phyloP scores from a whole-genome alignment of 2,113 vertebrate genomes.

The Chelonoidis abingdonii region DNA sequence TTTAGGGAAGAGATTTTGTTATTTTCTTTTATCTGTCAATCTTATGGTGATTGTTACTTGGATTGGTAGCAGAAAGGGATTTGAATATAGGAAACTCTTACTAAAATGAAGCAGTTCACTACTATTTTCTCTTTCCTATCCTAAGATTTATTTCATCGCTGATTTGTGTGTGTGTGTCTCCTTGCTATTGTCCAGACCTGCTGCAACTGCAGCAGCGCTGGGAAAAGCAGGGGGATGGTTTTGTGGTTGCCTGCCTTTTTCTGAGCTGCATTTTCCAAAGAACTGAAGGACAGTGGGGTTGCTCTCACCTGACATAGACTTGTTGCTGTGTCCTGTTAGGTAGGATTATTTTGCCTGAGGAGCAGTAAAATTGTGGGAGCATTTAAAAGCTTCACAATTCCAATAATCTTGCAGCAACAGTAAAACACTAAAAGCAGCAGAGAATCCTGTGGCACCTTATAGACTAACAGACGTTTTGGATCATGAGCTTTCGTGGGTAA shows the following conservation, averaged over 20 bases:
- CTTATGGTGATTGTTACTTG: background rate
- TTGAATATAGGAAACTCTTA: background rate
- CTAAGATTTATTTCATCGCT: background rate
- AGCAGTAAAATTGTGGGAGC: background rate
- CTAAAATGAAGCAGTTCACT: background rate
- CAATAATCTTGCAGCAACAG: background rate
- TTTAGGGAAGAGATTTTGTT: background rate
- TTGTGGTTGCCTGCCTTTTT: background rate
- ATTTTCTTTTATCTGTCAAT: accelerated
- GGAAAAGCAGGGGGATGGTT: background rate
- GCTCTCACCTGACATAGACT: background rate
- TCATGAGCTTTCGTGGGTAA: no score
- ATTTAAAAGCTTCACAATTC: background rate
- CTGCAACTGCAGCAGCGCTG: background rate
- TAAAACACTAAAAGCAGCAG: background rate
- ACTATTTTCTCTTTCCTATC: background rate
- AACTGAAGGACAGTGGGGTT: background rate
- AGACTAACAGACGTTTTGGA: no score
- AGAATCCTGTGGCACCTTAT: no score
- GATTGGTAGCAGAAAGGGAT: background rate
- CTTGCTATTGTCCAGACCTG: background rate
- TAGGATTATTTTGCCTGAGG: background rate
- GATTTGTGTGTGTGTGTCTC: background rate
- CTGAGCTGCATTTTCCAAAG: background rate
- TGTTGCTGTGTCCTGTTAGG: background rate